Conservation (phyloP, 1,140 invertebrate genomes). For the Drosophila ercepeae region DNA sequence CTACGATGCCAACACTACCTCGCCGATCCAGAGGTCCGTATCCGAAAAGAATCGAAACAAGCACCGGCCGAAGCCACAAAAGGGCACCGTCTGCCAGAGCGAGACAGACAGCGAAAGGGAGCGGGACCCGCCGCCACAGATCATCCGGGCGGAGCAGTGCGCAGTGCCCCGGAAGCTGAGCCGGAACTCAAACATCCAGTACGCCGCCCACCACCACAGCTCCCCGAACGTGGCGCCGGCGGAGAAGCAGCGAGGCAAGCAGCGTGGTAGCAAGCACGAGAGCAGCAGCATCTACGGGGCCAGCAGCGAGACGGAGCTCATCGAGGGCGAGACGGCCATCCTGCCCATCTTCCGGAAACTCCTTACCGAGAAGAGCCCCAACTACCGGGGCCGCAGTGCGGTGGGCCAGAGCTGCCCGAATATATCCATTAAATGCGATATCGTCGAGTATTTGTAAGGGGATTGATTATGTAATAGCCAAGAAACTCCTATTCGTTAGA, state of each 20-base stretch:
- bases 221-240: conserved; percentile 83
- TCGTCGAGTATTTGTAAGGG: conserved; percentile 94
- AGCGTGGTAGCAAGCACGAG: conserved; percentile 68
- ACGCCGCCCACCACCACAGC: conserved; percentile 82
- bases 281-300: conserved; percentile 88
- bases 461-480: conserved; percentile 11
- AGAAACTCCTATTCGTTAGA: conserved; percentile 50
- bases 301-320: conserved; percentile 92
- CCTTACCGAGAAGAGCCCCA: conserved; percentile 88
- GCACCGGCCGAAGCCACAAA: conserved; percentile 84
- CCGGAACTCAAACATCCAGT: conserved; percentile 74
- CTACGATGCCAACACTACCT: conserved; percentile 78
- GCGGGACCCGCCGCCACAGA: conserved; percentile 71
- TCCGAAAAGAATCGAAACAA: conserved; percentile 86
- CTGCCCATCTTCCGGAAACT: conserved; percentile 96
- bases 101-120: conserved; percentile 85
- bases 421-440: conserved; percentile 97
- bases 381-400: conserved; percentile 77
- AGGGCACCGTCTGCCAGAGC: conserved; percentile 84
- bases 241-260: conserved; percentile 73
- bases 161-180: conserved; percentile 69
- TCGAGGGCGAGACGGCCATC: conserved; percentile 90
- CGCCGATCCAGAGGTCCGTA: conserved; percentile 86
- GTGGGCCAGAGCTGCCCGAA: conserved; percentile 94
- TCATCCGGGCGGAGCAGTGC: conserved; percentile 46